These are phyloP conservation scores for Dynastes grantii DNA, from an alignment of 2,888 invertebrate genomes.

Conservation along the genomic window DNA sequence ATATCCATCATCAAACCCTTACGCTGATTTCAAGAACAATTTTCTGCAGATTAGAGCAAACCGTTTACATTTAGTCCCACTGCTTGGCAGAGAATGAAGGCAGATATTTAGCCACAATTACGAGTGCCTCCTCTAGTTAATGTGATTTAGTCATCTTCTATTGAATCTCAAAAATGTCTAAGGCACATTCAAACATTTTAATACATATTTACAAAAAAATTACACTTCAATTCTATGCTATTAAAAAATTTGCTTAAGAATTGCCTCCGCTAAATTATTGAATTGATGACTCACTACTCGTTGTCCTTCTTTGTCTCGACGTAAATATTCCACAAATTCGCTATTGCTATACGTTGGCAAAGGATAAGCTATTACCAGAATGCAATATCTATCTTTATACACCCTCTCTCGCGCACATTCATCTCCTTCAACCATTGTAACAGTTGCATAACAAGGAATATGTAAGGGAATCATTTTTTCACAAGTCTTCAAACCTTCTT, in stretches of 20 bases:
- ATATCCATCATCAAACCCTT: too few species aligned
- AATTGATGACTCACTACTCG: slow-evolving; percentile 8
- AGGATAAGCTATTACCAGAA: slow-evolving; percentile 1
- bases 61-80: too few species aligned
- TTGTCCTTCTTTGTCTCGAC: not conserved
- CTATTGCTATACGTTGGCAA: slow-evolving; percentile 12
- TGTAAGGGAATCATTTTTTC: slow-evolving; percentile 26
- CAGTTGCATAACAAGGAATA: slow-evolving; percentile 24
- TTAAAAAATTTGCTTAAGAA: slow-evolving; percentile 27
- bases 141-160: too few species aligned
- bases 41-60: too few species aligned
- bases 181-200: too few species aligned
- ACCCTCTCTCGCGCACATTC: not conserved
- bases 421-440: slow-evolving; percentile 34
- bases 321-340: slow-evolving; percentile 12
- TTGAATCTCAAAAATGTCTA: too few species aligned
- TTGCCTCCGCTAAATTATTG: slow-evolving; percentile 8
- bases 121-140: too few species aligned
- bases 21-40: too few species aligned
- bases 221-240: too few species aligned
- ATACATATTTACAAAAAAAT: too few species aligned
- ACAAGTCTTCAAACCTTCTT: not conserved
- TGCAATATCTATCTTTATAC: slow-evolving; percentile 9
- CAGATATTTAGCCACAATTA: too few species aligned
- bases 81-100: too few species aligned